These are phyloP conservation scores for Resseliella maxima DNA, from an alignment of 2,888 invertebrate species.

Conservation along the genomic window DNA sequence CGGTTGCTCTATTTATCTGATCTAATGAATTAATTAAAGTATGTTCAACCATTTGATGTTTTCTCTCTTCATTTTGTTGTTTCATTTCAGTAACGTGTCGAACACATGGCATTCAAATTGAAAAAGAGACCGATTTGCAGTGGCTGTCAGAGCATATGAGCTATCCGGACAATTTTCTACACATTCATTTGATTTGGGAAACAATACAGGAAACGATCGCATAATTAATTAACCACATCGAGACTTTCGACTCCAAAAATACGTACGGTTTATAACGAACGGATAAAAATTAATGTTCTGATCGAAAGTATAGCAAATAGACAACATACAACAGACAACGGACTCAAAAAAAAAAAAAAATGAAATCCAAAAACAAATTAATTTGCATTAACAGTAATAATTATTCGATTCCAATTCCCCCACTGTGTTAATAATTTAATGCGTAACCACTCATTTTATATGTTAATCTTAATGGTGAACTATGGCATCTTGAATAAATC, in stretches of 20 bases:
- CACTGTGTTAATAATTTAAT: no score
- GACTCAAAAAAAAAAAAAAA: no score
- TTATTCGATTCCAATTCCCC: no score
- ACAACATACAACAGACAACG: no score
- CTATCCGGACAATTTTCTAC: slow-evolving; percentile 98
- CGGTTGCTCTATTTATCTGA: slow-evolving; percentile 29
- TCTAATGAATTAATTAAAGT: slow-evolving; percentile 38
- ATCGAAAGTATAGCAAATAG: no score
- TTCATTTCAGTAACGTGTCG: slow-evolving; percentile 76
- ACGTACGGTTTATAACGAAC: no score
- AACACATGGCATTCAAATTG: slow-evolving; percentile 91
- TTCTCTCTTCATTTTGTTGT: slow-evolving; percentile 63
- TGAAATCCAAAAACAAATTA: no score
- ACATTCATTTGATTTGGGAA: slow-evolving; percentile 75
- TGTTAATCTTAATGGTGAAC: not conserved
- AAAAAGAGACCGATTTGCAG: slow-evolving; percentile 89
- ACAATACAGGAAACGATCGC: slow-evolving; percentile 59
- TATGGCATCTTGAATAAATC: not conserved
- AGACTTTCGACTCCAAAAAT: no score
- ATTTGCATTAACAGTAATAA: not conserved
- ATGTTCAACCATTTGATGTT: slow-evolving; percentile 5
- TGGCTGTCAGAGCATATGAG: slow-evolving; percentile 98
- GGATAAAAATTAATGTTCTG: no score
- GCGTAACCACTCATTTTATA: no score
- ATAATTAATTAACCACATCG: not conserved